Base-by-base conservation (phyloP, 1,140 invertebrate genomes). In the Anadara kagoshimensis region DNA sequence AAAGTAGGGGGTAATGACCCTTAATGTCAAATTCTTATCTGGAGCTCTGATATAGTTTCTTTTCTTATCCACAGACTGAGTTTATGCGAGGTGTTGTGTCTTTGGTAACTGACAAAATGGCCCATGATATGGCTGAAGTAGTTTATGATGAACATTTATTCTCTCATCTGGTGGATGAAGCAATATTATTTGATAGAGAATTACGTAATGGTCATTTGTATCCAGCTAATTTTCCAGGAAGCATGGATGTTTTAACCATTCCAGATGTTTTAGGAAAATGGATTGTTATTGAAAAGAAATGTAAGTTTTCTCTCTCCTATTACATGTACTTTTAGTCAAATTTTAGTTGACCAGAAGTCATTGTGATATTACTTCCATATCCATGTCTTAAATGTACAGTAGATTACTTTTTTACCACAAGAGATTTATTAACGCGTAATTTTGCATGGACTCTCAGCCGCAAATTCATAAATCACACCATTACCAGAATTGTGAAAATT, bases 211-310 rank as follows among this genome's bases (percentile, higher is more conserved):
- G 72, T 29, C 85, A 86, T 78, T 84, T 89, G 36, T 95, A 95
- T 90, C 94, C 94, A 12, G 65, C 91, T 58, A 89, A 91, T 83
- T 89, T 94, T 87, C 92, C 95, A 56, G 92, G 93, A 83, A 91
- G 93, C 81, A 87, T 96, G 58, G 90, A 92, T 54, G 94, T 97
- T 18, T 89, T 98, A 49, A 96, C 95, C 0, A 93, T 95, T 85
- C 93, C 94, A 0, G 92, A 93, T 70, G 93, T 94, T 76, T 95
- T 98, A 84, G 91, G 94, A 0, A 93, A 94, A 73, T 97, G 96
- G 96, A 92, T 97, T 67, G 91, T 93, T 54, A 93, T 97, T 80
- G 97, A 98, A 88, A 95, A 94, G 83, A 95, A 96, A 91, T 97
- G 96, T 97, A 91, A 91, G 91, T 90, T 45, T 49, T 20, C 18